Conservation (phyloP, 2,797 vertebrate species). For the Champsocephalus gunnari region DNA sequence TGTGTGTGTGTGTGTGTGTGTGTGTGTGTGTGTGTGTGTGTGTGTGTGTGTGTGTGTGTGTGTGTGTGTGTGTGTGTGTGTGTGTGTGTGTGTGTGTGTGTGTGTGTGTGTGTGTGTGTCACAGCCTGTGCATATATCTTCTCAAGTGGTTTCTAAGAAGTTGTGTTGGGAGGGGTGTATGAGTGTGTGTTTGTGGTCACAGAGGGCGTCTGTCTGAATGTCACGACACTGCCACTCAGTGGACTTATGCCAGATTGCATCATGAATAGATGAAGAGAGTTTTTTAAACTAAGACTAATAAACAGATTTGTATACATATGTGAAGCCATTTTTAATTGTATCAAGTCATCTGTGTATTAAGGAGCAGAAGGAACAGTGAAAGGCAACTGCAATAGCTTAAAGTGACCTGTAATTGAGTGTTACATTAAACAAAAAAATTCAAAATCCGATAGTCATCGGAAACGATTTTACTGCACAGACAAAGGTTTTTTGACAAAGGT, state of each 20-base stretch:
- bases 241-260: constrained; percentile 75
- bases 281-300: constrained; percentile 1
- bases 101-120: constrained; percentile 14
- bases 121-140: constrained; percentile 58
- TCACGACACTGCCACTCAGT: constrained; percentile 79
- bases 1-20: constrained; percentile 12
- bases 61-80: constrained; percentile 5
- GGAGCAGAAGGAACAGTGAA: constrained; percentile 2
- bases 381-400: not conserved
- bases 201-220: not conserved
- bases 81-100: constrained; percentile 36
- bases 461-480: not conserved
- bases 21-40: no score
- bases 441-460: not conserved
- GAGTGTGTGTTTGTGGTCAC: constrained; percentile 19
- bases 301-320: constrained; percentile 39
- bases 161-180: constrained; percentile 18
- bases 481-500: not conserved
- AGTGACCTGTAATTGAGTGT: not conserved
- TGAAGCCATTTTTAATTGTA: constrained; percentile 23
- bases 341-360: constrained; percentile 13
- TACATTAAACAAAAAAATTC: no score
- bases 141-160: constrained; percentile 27
- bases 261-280: constrained; percentile 1
- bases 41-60: constrained; percentile 34